Base-by-base conservation (phyloP, 2,797 vertebrate genomes). In the Sebastes diaconus region DNA sequence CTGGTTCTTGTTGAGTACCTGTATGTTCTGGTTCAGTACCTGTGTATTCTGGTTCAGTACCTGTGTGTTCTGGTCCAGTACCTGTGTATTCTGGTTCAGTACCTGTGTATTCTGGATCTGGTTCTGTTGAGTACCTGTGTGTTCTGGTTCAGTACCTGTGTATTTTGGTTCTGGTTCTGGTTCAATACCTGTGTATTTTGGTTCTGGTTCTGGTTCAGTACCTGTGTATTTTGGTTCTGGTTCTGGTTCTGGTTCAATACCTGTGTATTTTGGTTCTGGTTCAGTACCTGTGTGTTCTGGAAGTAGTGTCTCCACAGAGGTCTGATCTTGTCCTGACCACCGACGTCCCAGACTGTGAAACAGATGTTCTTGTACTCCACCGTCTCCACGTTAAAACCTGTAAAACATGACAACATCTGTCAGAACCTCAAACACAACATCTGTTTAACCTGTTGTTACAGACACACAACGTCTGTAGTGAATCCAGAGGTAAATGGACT, bases 311-410 rank as follows among this genome's bases (percentile, higher is more conserved):
- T 95, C 97, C 97, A 97, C 64, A 97, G 92, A 77, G 97, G 97
- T 3, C 97, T 88, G 93, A 97, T 97, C 89, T 97, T 97, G 93
- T 97, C 97, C 90, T 97, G 97, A 78, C 97, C 97, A 0, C 97
- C 97, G 8, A 98, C 97, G 1, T 97, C 97, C 97, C 97, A 98
- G 12, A 97, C 97, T 0, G 97, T 97, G 93, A 97, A 98, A 77
- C 96, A 96, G 83, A 98, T 97, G 92, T 97, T 98, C 94, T 96
- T 97, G 92, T 97, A 97, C 81, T 97, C 97, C 36, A 97, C 96
- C 0, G 97, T 97, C 91, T 97, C 97, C 89, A 97, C 97, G 1
- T 97, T 97, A 79, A 97, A 97, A 29, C 97, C 97, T 97, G 90
- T 30, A 83, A 24, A 10, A 24, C n/a, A 46, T 16, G 14, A 16